phyloP scores from a whole-genome alignment of 2,888 invertebrate species.

The Choristoneura rosaceana region DNA sequence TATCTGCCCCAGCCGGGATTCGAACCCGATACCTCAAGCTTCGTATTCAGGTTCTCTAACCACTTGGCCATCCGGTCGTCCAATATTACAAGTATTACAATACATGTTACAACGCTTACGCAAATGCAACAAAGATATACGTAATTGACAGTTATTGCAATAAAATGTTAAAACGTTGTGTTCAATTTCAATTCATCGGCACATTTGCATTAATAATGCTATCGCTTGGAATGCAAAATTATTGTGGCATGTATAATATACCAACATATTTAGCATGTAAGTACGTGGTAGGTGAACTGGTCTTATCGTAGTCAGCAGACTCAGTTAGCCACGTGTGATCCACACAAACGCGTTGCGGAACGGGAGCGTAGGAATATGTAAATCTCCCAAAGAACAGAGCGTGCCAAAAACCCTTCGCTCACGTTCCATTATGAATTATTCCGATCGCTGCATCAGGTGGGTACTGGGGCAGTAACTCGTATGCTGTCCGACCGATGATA shows the following conservation, averaged over 20 bases:
- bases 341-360: conserved; percentile 52
- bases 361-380: conserved; percentile 66
- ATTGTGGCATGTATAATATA: conserved; percentile 10
- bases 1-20: no score
- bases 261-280: neutral
- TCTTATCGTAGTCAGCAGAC: conserved; percentile 35
- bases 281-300: conserved; percentile 16
- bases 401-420: conserved; percentile 66
- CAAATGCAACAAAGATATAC: conserved; percentile 9
- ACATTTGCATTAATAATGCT: conserved; percentile 27
- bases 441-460: conserved; percentile 58
- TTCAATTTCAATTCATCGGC: conserved; percentile 25
- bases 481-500: conserved; percentile 21
- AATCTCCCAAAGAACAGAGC: conserved; percentile 60
- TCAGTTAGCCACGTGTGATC: conserved; percentile 64
- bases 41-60: no score
- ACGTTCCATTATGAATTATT: conserved; percentile 60
- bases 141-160: neutral
- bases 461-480: neutral
- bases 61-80: no score
- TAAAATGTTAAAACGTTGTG: conserved; percentile 7
- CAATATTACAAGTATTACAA: neutral
- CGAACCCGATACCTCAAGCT: no score
- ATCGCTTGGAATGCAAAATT: conserved; percentile 27
- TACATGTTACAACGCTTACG: conserved; percentile 1